Evolutionary conservation across 2,797 vertebrate genomes (phyloP), one percentile per base, ranked within the genome.

Genomic region (Gobionotothen gibberifrons): DNA sequence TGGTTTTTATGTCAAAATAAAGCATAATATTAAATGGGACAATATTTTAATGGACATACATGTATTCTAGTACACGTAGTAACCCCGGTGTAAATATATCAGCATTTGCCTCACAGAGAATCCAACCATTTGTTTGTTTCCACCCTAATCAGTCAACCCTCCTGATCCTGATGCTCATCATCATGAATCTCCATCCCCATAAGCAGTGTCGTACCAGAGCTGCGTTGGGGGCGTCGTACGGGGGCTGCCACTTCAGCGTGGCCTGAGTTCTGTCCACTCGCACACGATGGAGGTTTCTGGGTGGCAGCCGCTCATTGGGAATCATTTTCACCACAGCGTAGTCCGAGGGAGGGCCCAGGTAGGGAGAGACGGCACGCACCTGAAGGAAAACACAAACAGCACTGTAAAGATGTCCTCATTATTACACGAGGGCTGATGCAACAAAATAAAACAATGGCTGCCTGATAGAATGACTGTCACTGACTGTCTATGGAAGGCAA

Each of bases 201-300:
- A 9, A 1, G 0, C 0, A 39, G 19, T 64, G 52, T 13, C 56
- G 10, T 94, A 99, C 98, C 96, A 99, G 92, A 60, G 96, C 92
- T 57, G 94, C 69, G 87, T 95, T 95, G 0, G 97, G 98, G 0
- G 95, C 90, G 82, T 98, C 98, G 0, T 97, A 99, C 0, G 98
- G 98, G 0, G 98, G 97, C 78, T 99, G 97, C 98, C 98, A 99
- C 78, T 99, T 99, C 60, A 99, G 91, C 48, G 92, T 91, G 0
- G 95, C 96, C 1, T 96, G 96, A 0, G 95, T 97, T 82, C 97
- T 97, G 3, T 94, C 95, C 0, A 93, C 93, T 29, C 40, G 93
- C 64, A 99, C 96, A 0, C 92, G 85, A 15, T 99, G 98, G 29
- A 99, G 96, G 86, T 97, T 97, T n/a, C 98, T 95, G 5, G 98